phyloP scores from a whole-genome alignment of 2,113 vertebrate genomes.

The Tor tambroides region DNA sequence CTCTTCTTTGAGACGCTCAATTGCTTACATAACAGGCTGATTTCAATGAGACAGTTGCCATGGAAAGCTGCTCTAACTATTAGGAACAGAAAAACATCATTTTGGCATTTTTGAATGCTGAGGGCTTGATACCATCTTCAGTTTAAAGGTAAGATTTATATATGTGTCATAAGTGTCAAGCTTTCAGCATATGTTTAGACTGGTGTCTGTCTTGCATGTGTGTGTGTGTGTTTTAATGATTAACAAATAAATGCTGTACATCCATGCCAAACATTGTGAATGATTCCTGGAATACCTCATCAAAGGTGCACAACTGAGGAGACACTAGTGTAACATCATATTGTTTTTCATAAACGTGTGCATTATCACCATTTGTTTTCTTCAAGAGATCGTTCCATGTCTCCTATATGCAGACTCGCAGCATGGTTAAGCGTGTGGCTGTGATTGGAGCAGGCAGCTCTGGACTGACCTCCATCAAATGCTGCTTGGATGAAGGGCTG shows the following conservation, averaged over 20 bases:
- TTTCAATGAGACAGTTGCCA: not conserved
- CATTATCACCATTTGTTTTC: not conserved
- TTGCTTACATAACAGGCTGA: not conserved
- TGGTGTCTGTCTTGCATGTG: not conserved
- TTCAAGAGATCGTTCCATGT: not conserved
- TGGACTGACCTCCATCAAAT: conserved; percentile 83
- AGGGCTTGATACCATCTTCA: not conserved
- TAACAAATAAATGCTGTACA: not conserved
- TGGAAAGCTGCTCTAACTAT: not conserved
- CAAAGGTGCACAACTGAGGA: not conserved
- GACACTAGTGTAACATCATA: not conserved
- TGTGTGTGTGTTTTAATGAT: not conserved
- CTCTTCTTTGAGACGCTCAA: not conserved
- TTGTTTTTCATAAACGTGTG: not conserved
- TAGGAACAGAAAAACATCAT: not conserved
- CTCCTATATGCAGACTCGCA: not conserved
- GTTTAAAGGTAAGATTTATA: not conserved
- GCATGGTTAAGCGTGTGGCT: conserved; percentile 75
- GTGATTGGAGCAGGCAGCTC: conserved; percentile 83
- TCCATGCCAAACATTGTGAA: not conserved
- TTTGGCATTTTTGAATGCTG: not conserved
- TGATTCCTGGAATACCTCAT: no score
- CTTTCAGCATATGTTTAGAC: not conserved
- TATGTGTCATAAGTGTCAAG: not conserved
- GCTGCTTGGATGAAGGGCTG: no score